Conservation (phyloP, 2,113 vertebrate species). For the Pogonocichla stellata region DNA sequence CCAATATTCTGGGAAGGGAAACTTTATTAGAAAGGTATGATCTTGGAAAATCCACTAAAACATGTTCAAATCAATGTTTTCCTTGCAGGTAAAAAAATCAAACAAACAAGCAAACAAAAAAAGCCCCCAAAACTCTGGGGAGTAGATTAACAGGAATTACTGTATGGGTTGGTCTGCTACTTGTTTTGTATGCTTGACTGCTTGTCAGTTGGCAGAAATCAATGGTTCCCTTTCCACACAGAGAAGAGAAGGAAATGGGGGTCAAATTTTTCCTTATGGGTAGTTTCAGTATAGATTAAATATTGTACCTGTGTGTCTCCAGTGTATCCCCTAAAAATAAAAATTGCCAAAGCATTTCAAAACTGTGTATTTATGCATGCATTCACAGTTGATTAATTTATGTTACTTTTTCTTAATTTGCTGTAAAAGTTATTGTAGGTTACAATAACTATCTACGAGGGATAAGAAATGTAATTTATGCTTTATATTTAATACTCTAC, state of each 20-base stretch:
- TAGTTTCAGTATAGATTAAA: constrained; percentile 20
- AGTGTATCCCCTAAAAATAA: neutral
- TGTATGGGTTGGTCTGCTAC: constrained; percentile 15
- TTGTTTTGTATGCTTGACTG: constrained; percentile 55
- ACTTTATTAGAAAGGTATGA: neutral
- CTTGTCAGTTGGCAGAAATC: constrained; percentile 62
- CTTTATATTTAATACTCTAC: neutral
- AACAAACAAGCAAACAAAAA: neutral
- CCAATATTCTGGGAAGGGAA: neutral
- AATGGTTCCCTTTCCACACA: constrained; percentile 35
- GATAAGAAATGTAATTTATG: constrained; percentile 10
- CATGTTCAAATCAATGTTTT: constrained; percentile 36
- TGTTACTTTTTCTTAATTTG: neutral
- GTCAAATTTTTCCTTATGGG: neutral
- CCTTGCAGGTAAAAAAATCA: neutral
- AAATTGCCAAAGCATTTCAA: neutral
- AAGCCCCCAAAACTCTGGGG: neutral
- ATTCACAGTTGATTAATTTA: neutral
- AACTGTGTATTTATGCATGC: neutral
- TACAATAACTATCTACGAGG: neutral
- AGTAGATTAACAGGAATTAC: constrained; percentile 56
- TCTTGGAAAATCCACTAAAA: constrained; percentile 54
- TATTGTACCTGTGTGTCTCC: neutral
- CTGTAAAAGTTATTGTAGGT: neutral
- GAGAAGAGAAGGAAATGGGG: neutral